Evolutionary conservation across 1,140 invertebrate genomes (phyloP).

Genomic region (Phthorimaea operculella): DNA sequence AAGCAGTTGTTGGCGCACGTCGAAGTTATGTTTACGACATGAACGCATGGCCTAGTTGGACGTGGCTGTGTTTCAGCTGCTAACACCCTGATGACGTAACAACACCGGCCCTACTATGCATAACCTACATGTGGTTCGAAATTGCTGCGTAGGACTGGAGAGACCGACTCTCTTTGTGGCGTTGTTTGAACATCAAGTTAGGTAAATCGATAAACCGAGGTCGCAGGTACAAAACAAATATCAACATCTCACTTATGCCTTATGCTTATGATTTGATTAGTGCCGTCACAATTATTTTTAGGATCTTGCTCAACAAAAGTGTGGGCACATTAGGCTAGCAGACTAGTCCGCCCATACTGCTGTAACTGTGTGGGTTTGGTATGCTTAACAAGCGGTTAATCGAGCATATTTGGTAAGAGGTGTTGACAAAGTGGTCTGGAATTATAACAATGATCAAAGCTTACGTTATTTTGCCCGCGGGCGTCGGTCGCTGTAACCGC

Average conservation of each 20-base stretch:
- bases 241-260: background rate
- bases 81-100: conserved; percentile 36
- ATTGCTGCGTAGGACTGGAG: conserved; percentile 20
- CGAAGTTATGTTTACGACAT: conserved; percentile 44
- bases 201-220: conserved; percentile 3
- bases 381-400: conserved; percentile 14
- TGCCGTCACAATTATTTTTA: conserved; percentile 24
- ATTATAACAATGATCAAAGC: background rate
- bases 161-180: background rate
- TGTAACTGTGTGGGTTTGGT: conserved; percentile 32
- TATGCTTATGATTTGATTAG: conserved; percentile 4
- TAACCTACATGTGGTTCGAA: conserved; percentile 27
- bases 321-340: conserved; percentile 20
- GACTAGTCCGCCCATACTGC: conserved; percentile 43
- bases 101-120: conserved; percentile 27
- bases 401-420: conserved; percentile 24
- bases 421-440: conserved; percentile 9
- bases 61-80: conserved; percentile 35
- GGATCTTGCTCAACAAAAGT: conserved; percentile 25
- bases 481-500: background rate
- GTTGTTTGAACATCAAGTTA: background rate
- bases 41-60: conserved; percentile 50
- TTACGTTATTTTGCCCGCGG: background rate
- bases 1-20: conserved; percentile 22
- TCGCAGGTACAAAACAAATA: conserved; percentile 6